Conservation (phyloP, 1,140 invertebrate genomes). For the Dreissena rostriformis region DNA sequence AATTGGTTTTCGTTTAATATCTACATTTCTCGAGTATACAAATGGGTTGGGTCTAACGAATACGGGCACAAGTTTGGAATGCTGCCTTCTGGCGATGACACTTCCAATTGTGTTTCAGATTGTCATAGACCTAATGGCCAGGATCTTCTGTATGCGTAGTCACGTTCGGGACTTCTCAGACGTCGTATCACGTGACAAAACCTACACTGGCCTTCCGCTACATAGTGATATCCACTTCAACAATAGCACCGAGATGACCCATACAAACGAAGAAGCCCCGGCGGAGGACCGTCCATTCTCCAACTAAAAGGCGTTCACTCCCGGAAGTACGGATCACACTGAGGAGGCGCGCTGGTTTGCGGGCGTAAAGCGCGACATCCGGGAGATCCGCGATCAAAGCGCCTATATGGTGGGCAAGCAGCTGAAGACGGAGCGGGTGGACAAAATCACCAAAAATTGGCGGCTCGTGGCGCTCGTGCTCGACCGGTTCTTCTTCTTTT, state of each 20-base stretch:
- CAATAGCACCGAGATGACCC: slow-evolving; percentile 16
- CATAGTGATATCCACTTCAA: neutral
- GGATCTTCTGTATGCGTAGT: slow-evolving; percentile 75
- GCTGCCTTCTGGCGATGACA: too few relatives aligned
- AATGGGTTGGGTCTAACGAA: too few relatives aligned
- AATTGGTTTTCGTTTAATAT: too few relatives aligned
- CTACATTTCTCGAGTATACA: too few relatives aligned
- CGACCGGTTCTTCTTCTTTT: slow-evolving; percentile 80
- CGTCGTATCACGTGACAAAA: slow-evolving; percentile 7
- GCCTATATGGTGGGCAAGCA: slow-evolving; percentile 66
- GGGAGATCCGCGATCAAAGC: slow-evolving; percentile 73
- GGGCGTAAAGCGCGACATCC: slow-evolving; percentile 74
- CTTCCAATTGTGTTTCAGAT: slow-evolving; percentile 63
- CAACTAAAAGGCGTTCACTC: slow-evolving; percentile 58
- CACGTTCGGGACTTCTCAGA: slow-evolving; percentile 58
- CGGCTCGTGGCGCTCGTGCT: slow-evolving; percentile 78
- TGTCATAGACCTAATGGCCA: slow-evolving; percentile 74
- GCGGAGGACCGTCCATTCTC: neutral
- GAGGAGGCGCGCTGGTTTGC: slow-evolving; percentile 36
- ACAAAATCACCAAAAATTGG: slow-evolving; percentile 78
- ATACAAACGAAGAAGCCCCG: neutral
- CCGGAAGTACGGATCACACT: slow-evolving; percentile 45
- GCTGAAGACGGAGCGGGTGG: slow-evolving; percentile 69
- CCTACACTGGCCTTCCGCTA: neutral
- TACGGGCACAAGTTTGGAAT: too few relatives aligned